These are phyloP conservation scores for Genyomyrus donnyi DNA, from an alignment of 2,113 vertebrate genomes.

Conservation along the genomic window DNA sequence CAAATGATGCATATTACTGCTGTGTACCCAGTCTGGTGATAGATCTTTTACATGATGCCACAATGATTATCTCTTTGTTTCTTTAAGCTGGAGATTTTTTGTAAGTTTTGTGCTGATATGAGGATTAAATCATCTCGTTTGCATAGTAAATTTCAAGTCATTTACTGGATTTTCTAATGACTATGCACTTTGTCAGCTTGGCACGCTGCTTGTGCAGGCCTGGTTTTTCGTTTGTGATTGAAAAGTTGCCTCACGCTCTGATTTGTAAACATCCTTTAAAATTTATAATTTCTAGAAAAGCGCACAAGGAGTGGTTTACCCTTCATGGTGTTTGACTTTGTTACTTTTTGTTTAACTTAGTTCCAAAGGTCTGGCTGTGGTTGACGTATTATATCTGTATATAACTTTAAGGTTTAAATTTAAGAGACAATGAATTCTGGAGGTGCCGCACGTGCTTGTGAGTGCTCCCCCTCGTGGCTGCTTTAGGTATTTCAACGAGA, in stretches of 20 bases:
- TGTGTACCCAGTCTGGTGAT: too few species aligned
- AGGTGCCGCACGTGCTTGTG: neutral
- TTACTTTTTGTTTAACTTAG: neutral
- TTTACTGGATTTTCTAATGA: neutral
- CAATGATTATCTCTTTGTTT: neutral
- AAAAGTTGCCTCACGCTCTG: neutral
- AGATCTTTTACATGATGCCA: neutral
- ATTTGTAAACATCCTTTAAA: neutral
- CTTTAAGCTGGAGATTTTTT: neutral
- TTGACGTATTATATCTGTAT: neutral
- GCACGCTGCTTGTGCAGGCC: neutral
- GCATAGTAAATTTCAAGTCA: neutral
- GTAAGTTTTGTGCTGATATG: neutral
- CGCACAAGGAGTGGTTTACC: neutral
- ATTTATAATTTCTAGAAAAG: neutral
- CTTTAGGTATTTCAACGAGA: neutral
- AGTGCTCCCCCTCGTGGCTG: constrained; percentile 1
- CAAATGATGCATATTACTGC: neutral
- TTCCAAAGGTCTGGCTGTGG: neutral
- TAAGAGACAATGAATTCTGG: neutral
- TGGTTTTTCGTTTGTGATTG: neutral
- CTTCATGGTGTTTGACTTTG: neutral
- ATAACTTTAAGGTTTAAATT: neutral
- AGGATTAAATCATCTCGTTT: neutral
- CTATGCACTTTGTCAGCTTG: neutral